These are phyloP conservation scores for Megalopta genalis DNA, from an alignment of 1,140 invertebrate genomes.

Conservation along the genomic window DNA sequence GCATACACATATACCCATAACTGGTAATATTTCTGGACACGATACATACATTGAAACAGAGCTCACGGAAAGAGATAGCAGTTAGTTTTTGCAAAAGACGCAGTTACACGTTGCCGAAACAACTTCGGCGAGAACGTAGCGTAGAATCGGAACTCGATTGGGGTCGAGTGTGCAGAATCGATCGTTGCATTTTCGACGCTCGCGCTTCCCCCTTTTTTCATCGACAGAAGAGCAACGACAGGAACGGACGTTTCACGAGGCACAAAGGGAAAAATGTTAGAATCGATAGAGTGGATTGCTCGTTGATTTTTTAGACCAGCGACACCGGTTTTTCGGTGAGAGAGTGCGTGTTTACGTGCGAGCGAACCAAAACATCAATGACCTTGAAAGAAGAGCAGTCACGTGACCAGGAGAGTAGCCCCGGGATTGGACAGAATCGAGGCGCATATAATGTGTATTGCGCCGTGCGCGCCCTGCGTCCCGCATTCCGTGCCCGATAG, in stretches of 20 bases:
- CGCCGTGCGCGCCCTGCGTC: constrained; percentile 49
- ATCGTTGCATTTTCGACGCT: constrained; percentile 28
- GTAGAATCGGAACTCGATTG: constrained; percentile 42
- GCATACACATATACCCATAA: neutral
- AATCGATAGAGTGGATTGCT: neutral
- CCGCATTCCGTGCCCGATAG: constrained; percentile 51
- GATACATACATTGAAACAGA: neutral
- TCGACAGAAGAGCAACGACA: too few species aligned
- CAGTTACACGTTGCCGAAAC: constrained; percentile 22
- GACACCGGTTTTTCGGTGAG: neutral
- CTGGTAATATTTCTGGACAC: neutral
- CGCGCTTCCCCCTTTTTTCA: neutral
- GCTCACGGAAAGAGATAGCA: neutral
- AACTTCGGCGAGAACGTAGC: constrained; percentile 33
- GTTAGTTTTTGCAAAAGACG: constrained; percentile 15
- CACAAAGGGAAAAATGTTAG: neutral
- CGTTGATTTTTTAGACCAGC: neutral
- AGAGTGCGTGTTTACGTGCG: constrained; percentile 57
- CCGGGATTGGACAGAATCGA: constrained; percentile 43
- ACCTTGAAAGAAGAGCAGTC: constrained; percentile 65
- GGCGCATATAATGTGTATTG: constrained; percentile 47
- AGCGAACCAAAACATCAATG: constrained; percentile 68
- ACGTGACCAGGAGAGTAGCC: constrained; percentile 54
- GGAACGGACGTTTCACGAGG: neutral
- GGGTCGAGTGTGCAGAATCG: constrained; percentile 37